Percentiles rank a stretch among this genome's conserved stretches.
These are phyloP conservation scores for Phytoseiulus persimilis DNA, from an alignment of 2,888 invertebrate genomes.

Conservation along the genomic window DNA sequence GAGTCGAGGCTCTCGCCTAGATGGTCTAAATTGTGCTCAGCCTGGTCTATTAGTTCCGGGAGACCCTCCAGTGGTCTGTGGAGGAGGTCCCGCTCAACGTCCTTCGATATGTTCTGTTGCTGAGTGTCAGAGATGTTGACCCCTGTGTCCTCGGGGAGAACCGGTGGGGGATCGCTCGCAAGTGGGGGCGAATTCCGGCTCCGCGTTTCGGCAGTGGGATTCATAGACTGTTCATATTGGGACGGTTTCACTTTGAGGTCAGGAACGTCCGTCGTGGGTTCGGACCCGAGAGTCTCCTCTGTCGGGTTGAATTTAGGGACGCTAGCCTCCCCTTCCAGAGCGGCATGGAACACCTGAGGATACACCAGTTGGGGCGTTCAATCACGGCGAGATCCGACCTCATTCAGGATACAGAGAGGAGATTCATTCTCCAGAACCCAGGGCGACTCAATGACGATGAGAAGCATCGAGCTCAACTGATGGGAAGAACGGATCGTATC, in stretches of 20 bases:
- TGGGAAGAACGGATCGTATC: not conserved
- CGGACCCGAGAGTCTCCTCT: not conserved
- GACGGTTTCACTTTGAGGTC: not conserved
- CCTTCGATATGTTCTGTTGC: not conserved
- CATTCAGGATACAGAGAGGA: not conserved
- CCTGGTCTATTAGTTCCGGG: constrained; percentile 18
- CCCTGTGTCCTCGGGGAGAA: not conserved
- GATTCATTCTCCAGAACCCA: not conserved
- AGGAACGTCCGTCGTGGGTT: not conserved
- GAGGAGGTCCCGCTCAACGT: not conserved
- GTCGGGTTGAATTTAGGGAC: not conserved
- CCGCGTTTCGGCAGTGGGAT: not conserved
- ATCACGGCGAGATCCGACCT: not conserved
- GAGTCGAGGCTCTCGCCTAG: not conserved
- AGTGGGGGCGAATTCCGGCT: not conserved
- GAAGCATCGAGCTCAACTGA: not conserved
- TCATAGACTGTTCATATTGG: not conserved
- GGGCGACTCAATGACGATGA: not conserved
- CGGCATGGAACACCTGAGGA: not conserved
- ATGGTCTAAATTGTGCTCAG: constrained; percentile 19
- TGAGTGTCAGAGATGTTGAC: not conserved
- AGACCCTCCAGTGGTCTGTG: constrained; percentile 22
- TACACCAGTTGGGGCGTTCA: not conserved
- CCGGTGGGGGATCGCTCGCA: not conserved
- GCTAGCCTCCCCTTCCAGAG: not conserved